These are phyloP conservation scores for Mesorhabditis sp. DNA, from an alignment of 2,888 invertebrate species.

Conservation along the genomic window DNA sequence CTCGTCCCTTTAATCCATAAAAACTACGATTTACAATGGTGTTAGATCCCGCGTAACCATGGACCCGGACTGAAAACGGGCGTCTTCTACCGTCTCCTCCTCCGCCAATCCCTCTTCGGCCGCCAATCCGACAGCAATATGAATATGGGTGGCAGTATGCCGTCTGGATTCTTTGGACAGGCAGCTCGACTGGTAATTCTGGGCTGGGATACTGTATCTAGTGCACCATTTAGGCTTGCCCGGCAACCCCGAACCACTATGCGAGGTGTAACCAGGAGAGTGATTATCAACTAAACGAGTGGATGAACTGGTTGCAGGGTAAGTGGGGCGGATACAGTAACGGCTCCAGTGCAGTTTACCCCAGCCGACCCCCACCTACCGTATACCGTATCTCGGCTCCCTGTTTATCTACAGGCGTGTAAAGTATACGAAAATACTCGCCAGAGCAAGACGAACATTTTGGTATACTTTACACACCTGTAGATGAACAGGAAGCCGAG, in stretches of 20 bases:
- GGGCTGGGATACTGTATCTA: background rate
- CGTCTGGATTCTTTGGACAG: slow-evolving; percentile 48
- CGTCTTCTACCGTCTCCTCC: slow-evolving; percentile 52
- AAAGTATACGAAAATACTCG: no score
- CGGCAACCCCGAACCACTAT: slow-evolving; percentile 47
- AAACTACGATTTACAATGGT: slow-evolving; percentile 3
- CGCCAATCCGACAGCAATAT: slow-evolving; percentile 45
- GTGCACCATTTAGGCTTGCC: slow-evolving; percentile 43
- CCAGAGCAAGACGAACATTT: no score
- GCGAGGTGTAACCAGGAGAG: slow-evolving; percentile 51
- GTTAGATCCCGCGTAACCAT: slow-evolving; percentile 46
- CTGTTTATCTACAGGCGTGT: no score
- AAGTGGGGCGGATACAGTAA: no score
- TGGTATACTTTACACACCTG: no score
- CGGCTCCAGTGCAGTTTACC: no score
- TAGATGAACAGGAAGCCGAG: no score
- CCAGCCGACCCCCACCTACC: no score
- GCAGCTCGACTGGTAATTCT: slow-evolving; percentile 22
- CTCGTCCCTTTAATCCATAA: no score
- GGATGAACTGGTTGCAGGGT: slow-evolving; percentile 46
- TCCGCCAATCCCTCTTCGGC: slow-evolving; percentile 55
- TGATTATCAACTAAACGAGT: slow-evolving; percentile 53
- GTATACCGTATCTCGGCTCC: no score
- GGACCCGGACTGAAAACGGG: slow-evolving; percentile 50
- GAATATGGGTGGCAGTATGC: slow-evolving; percentile 35